phyloP scores from a whole-genome alignment of 2,888 invertebrate species.

The Cerastoderma edule region DNA sequence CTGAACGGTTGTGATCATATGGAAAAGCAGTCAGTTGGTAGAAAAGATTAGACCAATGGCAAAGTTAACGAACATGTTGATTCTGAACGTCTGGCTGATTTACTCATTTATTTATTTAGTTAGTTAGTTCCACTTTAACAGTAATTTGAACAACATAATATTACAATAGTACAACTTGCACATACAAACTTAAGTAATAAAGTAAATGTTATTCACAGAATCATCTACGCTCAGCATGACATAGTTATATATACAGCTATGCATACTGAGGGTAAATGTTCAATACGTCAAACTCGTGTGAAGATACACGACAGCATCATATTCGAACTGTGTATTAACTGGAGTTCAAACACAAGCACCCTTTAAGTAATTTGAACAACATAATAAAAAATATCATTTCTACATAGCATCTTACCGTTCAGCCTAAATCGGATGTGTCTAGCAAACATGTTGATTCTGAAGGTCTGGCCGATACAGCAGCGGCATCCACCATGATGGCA shows the following conservation, averaged over 20 bases:
- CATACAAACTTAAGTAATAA: no score
- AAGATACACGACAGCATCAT: neutral
- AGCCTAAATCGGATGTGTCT: neutral
- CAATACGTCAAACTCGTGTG: no score
- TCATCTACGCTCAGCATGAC: no score
- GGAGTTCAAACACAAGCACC: neutral
- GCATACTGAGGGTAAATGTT: no score
- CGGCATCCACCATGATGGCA: neutral
- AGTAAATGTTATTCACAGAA: no score
- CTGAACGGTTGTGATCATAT: neutral
- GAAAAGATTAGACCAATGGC: neutral
- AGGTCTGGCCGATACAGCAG: neutral
- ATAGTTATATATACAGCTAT: no score
- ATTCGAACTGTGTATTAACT: neutral
- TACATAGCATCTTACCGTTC: constrained; percentile 1
- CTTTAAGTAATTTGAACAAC: neutral
- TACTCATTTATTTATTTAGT: no score
- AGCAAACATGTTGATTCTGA: neutral
- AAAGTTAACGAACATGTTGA: neutral
- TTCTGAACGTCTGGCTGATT: no score
- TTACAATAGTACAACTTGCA: no score
- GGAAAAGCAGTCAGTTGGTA: neutral
- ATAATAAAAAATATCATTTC: neutral
- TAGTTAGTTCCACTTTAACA: no score
- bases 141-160: no score